phyloP scores from a whole-genome alignment of 2,113 vertebrate species.

The Grammomys dolichurus region DNA sequence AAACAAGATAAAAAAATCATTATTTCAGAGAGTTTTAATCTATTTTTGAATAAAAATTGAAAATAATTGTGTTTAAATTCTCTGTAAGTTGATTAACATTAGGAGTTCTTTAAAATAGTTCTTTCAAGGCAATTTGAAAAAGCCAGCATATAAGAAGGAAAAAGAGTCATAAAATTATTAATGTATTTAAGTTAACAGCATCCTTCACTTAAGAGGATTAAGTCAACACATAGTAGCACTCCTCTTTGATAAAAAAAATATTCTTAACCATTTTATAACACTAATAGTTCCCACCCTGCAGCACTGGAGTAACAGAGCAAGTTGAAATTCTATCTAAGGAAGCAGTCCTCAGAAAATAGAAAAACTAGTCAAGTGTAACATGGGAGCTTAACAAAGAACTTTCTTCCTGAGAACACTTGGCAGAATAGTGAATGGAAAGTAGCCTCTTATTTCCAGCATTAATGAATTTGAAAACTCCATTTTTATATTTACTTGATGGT shows the following conservation, averaged over 20 bases:
- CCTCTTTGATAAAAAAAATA: neutral
- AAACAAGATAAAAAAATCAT: slow-evolving; percentile 39
- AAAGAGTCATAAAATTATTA: neutral
- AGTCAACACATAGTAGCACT: neutral
- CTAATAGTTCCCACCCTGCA: neutral
- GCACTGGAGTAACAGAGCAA: neutral
- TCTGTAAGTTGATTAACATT: neutral
- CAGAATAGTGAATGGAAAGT: slow-evolving; percentile 35
- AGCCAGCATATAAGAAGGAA: neutral
- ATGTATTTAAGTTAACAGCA: neutral
- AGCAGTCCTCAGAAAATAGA: slow-evolving; percentile 50
- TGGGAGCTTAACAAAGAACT: slow-evolving; percentile 15
- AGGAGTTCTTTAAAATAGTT: neutral
- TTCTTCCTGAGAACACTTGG: slow-evolving; percentile 17
- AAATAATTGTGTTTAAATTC: neutral
- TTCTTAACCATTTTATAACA: slow-evolving; percentile 29
- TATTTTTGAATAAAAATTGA: slow-evolving; percentile 13
- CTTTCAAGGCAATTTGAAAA: slow-evolving; percentile 28
- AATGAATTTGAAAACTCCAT: slow-evolving; percentile 2
- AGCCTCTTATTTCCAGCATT: slow-evolving; percentile 24
- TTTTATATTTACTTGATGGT: slow-evolving; percentile 61
- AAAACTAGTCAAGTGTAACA: slow-evolving; percentile 57
- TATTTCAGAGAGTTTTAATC: slow-evolving; percentile 4
- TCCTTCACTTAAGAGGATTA: neutral
- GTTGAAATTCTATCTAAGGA: slow-evolving; percentile 59